Conservation (phyloP, 2,797 vertebrate species). For the Gallinago stenura region DNA sequence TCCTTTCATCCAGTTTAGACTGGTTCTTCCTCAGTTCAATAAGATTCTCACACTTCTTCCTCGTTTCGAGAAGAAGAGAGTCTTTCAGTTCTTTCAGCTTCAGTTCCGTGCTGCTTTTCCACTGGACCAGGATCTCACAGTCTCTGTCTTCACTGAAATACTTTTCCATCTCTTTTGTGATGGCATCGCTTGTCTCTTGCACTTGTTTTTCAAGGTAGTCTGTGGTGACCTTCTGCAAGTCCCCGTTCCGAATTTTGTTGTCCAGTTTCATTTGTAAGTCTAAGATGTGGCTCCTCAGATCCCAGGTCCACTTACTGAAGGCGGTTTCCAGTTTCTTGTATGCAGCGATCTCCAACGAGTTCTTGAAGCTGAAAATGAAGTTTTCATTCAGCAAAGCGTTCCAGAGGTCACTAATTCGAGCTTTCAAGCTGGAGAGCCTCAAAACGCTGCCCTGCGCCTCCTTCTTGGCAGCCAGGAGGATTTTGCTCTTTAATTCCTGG, state of each 20-base stretch:
- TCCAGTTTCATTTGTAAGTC: slow-evolving; percentile 62
- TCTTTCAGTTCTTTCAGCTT: slow-evolving; percentile 50
- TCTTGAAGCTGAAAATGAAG: slow-evolving; percentile 85
- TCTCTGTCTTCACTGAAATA: slow-evolving; percentile 74
- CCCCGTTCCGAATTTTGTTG: slow-evolving; percentile 61
- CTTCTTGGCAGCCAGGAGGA: slow-evolving; percentile 65
- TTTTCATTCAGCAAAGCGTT: slow-evolving; percentile 79
- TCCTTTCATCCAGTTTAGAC: slow-evolving; percentile 33
- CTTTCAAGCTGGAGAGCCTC: slow-evolving; percentile 74
- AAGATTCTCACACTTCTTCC: slow-evolving; percentile 30
- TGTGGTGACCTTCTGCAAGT: not conserved
- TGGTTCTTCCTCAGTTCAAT: slow-evolving; percentile 21
- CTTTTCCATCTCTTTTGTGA: slow-evolving; percentile 44
- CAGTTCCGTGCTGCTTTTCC: slow-evolving; percentile 48
- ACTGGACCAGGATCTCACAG: slow-evolving; percentile 70
- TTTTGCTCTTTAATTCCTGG: slow-evolving; percentile 76
- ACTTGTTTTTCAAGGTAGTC: not conserved
- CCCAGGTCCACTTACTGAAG: slow-evolving; percentile 79
- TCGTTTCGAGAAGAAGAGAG: slow-evolving; percentile 23
- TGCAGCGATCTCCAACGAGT: slow-evolving; percentile 72
- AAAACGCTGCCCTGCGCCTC: not conserved
- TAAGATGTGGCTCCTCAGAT: slow-evolving; percentile 72
- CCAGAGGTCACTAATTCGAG: slow-evolving; percentile 76
- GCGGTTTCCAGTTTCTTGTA: slow-evolving; percentile 76
- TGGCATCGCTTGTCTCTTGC: not conserved